Evolutionary conservation across 2,888 invertebrate species (phyloP).

Genomic region (Leucophenga maculata): DNA sequence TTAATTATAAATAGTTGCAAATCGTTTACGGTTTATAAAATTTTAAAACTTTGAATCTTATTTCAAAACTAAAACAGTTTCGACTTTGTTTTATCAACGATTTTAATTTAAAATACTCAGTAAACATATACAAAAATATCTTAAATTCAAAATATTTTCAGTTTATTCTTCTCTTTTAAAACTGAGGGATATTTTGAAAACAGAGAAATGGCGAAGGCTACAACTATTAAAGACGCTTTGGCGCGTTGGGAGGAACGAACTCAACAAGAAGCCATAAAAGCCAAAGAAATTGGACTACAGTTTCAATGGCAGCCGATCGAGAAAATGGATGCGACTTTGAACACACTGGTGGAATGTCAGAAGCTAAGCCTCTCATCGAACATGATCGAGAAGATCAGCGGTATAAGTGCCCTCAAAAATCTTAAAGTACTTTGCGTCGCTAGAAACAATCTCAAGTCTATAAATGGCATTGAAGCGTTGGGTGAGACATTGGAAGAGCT

Average conservation of each 20-base stretch:
- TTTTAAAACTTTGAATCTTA: too few species aligned
- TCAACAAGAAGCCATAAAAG: slow-evolving; percentile 78
- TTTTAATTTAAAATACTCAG: too few species aligned
- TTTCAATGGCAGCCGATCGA: slow-evolving; percentile 96
- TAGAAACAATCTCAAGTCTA: slow-evolving; percentile 91
- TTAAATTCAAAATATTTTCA: too few species aligned
- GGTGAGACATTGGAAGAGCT: slow-evolving; percentile 91
- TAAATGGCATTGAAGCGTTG: slow-evolving; percentile 90
- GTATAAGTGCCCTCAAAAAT: slow-evolving; percentile 86
- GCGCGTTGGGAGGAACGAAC: slow-evolving; percentile 88
- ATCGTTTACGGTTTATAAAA: too few species aligned
- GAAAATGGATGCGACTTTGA: slow-evolving; percentile 91
- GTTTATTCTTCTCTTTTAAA: too few species aligned
- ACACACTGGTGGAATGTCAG: slow-evolving; percentile 82
- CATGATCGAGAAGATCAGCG: slow-evolving; percentile 92
- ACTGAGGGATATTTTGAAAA: too few species aligned
- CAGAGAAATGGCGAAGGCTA: slow-evolving; percentile 77
- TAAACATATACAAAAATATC: too few species aligned
- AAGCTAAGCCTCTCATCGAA: slow-evolving; percentile 94
- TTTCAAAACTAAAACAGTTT: too few species aligned
- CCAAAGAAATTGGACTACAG: slow-evolving; percentile 84
- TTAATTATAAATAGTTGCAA: too few species aligned
- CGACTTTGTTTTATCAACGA: too few species aligned
- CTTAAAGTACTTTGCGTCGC: slow-evolving; percentile 88
- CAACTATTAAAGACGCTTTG: slow-evolving; percentile 89